Base-by-base conservation (phyloP, 2,888 invertebrate genomes). In the Leptothorax acervorum region DNA sequence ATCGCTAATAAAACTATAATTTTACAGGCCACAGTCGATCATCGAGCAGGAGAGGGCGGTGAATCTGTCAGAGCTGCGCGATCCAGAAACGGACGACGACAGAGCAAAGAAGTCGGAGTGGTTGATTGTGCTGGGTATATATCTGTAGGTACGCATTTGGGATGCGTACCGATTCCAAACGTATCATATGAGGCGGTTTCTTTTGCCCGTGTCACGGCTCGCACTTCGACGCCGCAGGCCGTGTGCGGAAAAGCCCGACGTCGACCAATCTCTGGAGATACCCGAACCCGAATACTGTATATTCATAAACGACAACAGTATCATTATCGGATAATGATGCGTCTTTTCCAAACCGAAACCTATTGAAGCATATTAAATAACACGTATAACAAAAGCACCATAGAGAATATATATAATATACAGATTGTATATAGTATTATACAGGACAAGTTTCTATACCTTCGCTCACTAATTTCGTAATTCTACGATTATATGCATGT, bases 141-240 rank as follows among this genome's bases (percentile, higher is more conserved):
- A n/a, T n/a, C n/a, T n/a, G n/a, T n/a, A n/a, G n/a, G 98, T 93
- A 97, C 97, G 12, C 98, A 98, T 95, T 95, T 98, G 78, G 97
- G 98, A 28, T 98, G 98, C 95, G 97, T 98, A 53, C 98, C 98
- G 2, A 96, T 98, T 76, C 96, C 97, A 0, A 96, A 96, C 88
- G 93, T 6, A 97, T 97, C 82, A 97, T 95, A 92, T 90, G 93
- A 0, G 97, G 97, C 18, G 98, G 98, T 5, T 98, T 96, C 95
- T 98, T 97, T 93, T 98, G 98, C 91, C 98, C 98, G 0, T 98
- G 98, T 93, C 98, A 98, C 92, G 98, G 98, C 2, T 97, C 97
- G 82, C 98, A 98, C 94, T 98, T 96, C 93, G 98, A 98, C 92
- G 97, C 96, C 39, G 95, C 97, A 3, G 98, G 97, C 4, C 95